Conservation (phyloP, 2,797 vertebrate genomes). For the Chrosomus eos region DNA sequence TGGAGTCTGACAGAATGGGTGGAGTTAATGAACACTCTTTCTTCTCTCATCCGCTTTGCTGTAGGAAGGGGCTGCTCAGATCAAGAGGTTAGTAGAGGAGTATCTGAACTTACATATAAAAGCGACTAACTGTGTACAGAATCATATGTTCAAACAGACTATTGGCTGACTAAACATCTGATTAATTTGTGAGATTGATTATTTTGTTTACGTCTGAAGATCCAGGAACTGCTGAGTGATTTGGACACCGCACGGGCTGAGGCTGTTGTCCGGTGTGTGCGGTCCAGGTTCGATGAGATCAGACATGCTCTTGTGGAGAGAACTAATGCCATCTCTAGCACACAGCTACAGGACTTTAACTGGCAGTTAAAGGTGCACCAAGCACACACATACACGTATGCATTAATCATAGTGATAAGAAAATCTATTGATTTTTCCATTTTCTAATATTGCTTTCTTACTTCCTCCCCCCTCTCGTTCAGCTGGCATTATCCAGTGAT, state of each 20-base stretch:
- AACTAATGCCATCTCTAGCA: conserved; percentile 85
- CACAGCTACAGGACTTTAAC: conserved; percentile 91
- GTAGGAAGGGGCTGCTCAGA: conserved; percentile 81
- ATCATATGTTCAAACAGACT: not conserved
- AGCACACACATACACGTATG: not conserved
- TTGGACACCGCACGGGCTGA: conserved; percentile 75
- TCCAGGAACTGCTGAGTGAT: conserved; percentile 75
- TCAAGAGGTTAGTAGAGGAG: conserved; percentile 79
- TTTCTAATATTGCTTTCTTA: conserved; percentile 22
- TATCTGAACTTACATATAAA: not conserved
- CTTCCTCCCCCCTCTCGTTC: conserved; percentile 4
- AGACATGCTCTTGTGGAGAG: conserved; percentile 80
- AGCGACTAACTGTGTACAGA: not conserved
- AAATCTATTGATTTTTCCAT: not conserved
- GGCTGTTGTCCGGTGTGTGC: conserved; percentile 81
- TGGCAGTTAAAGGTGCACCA: conserved; percentile 93
- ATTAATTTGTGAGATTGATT: not conserved
- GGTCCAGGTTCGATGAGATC: conserved; percentile 86
- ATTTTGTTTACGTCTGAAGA: conserved; percentile 70
- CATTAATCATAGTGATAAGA: conserved; percentile 5
- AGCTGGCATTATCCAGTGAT: conserved; percentile 95
- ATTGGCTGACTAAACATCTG: not conserved
- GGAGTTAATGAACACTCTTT: conserved; percentile 76
- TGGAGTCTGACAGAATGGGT: conserved; percentile 87
- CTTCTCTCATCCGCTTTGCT: conserved; percentile 73